phyloP scores from a whole-genome alignment of 2,797 vertebrate genomes.

The Staurois parvus region DNA sequence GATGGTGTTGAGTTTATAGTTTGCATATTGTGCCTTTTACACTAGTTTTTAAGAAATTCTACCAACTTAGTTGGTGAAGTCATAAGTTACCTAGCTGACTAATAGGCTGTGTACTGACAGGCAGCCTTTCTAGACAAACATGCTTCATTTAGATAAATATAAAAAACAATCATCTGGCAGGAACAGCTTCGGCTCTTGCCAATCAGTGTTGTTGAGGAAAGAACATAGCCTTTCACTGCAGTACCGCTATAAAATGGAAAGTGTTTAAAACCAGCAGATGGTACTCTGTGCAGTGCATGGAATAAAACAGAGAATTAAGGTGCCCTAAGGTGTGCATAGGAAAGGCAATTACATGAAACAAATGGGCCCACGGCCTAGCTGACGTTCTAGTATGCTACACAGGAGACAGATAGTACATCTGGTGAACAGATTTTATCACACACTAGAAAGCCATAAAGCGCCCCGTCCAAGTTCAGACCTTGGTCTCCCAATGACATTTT shows the following conservation, averaged over 20 bases:
- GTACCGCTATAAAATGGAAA: conserved; percentile 78
- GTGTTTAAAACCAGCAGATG: conserved; percentile 90
- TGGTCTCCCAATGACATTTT: conserved; percentile 79
- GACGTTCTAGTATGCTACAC: conserved; percentile 86
- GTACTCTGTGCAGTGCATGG: conserved; percentile 94
- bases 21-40: neutral
- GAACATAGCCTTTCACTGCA: conserved; percentile 70
- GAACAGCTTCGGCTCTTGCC: conserved; percentile 70
- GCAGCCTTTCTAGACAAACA: conserved; percentile 69
- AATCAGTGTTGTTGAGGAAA: conserved; percentile 71
- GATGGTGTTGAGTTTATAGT: neutral
- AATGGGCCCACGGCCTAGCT: conserved; percentile 92
- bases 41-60: conserved; percentile 43
- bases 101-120: conserved; percentile 68
- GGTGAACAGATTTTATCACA: conserved; percentile 85
- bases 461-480: conserved; percentile 74
- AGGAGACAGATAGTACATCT: conserved; percentile 88
- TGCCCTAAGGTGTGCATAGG: conserved; percentile 94
- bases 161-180: conserved; percentile 75
- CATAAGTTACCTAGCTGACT: conserved; percentile 59
- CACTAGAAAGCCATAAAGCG: conserved; percentile 82
- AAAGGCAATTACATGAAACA: conserved; percentile 98
- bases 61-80: conserved; percentile 60
- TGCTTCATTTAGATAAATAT: conserved; percentile 80
- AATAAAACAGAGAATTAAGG: conserved; percentile 98